Evolutionary conservation across 2,888 invertebrate genomes (phyloP).

Genomic region (Hydrotaea diabolus): DNA sequence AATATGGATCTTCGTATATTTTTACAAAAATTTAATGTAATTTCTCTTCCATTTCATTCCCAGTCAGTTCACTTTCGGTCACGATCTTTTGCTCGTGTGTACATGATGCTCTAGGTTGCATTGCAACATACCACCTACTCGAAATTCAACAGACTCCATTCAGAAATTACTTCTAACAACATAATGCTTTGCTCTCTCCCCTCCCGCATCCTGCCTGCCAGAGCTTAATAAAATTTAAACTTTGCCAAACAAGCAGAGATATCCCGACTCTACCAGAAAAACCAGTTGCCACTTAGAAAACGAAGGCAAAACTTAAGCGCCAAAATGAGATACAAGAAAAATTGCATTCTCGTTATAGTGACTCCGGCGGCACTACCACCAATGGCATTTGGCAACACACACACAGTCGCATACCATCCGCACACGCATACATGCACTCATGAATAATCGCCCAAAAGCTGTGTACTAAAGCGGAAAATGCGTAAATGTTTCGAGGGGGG

Average conservation of each 20-base stretch:
- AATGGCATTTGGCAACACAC: background rate
- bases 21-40: too few species aligned
- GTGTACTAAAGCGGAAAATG: slow-evolving; percentile 58
- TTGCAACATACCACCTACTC: background rate
- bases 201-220: slow-evolving; percentile 13
- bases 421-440: background rate
- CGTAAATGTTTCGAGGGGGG: slow-evolving; percentile 57
- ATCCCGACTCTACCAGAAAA: background rate
- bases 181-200: too few species aligned
- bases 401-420: background rate
- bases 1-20: too few species aligned
- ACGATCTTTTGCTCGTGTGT: too few species aligned
- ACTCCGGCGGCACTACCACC: background rate
- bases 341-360: slow-evolving; percentile 30
- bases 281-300: slow-evolving; percentile 14
- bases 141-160: slow-evolving; percentile 15
- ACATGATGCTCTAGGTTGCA: too few species aligned
- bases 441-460: slow-evolving; percentile 28
- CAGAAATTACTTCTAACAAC: slow-evolving; percentile 16
- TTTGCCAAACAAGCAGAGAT: background rate
- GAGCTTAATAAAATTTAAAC: slow-evolving; percentile 31
- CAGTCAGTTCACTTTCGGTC: too few species aligned
- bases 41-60: too few species aligned
- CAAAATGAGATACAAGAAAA: slow-evolving; percentile 37
- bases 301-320: slow-evolving; percentile 41